A percentile compares a stretch with the other conserved stretches of the same genome.
Conservation (phyloP, 2,797 vertebrate genomes). For the Pseudochirops cupreus region DNA sequence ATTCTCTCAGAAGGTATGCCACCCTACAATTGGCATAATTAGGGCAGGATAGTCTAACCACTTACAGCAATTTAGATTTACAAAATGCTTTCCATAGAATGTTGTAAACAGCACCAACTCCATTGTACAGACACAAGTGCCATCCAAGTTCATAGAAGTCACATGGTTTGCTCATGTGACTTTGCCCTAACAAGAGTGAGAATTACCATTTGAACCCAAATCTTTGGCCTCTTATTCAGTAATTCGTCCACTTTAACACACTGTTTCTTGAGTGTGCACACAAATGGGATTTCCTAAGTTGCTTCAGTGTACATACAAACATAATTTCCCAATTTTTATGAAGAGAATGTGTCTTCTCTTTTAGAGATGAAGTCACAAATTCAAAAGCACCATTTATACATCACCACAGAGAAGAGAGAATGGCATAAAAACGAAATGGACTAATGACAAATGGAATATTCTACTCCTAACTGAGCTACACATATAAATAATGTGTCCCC, state of each 20-base stretch:
- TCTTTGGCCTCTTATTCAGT: neutral
- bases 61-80: neutral
- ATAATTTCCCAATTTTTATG: no score
- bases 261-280: neutral
- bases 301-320: no score
- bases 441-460: neutral
- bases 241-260: neutral
- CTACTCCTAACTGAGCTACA: no score
- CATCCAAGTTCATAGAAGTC: neutral
- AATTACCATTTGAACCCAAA: neutral
- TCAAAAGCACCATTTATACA: neutral
- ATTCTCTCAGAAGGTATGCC: no score
- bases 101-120: neutral
- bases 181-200: neutral
- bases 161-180: neutral
- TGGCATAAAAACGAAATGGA: neutral
- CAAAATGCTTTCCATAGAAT: neutral
- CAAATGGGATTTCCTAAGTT: neutral
- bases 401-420: neutral
- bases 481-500: no score
- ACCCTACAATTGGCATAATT: no score
- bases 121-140: neutral
- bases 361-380: neutral
- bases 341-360: neutral
- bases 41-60: no score